These are phyloP conservation scores for Neoniphon sammara DNA, from an alignment of 2,797 vertebrate genomes.

Conservation along the genomic window DNA sequence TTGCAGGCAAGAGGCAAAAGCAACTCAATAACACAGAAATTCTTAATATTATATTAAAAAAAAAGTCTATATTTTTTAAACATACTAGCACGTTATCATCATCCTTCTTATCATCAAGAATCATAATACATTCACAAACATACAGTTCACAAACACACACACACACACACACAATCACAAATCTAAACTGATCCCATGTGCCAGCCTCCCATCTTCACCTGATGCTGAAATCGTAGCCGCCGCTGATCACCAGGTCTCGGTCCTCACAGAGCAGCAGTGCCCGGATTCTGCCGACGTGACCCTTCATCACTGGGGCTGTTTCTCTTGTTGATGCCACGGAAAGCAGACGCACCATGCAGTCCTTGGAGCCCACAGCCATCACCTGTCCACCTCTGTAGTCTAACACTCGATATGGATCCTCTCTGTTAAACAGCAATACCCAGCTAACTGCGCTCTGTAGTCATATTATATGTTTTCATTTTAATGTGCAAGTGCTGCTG, in stretches of 20 bases:
- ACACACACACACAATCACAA: neutral
- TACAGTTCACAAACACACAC: neutral
- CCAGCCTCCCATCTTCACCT: constrained; percentile 77
- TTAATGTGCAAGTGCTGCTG: neutral
- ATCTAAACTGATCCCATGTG: neutral
- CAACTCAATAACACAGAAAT: too few relatives aligned
- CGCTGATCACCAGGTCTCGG: constrained; percentile 83
- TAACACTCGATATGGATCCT: constrained; percentile 81
- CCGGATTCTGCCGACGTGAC: constrained; percentile 81
- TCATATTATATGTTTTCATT: neutral
- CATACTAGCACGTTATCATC: too few relatives aligned
- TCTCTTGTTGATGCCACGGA: constrained; percentile 60
- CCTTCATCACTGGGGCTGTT: constrained; percentile 68
- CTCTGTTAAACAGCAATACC: constrained; percentile 68
- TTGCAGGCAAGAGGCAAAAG: too few relatives aligned
- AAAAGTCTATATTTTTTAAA: too few relatives aligned
- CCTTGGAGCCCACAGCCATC: constrained; percentile 82
- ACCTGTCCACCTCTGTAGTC: constrained; percentile 84
- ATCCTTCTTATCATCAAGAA: too few relatives aligned
- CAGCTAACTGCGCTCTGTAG: neutral
- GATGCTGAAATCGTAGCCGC: constrained; percentile 87
- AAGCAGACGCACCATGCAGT: constrained; percentile 80
- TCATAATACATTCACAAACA: neutral
- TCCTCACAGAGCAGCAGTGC: constrained; percentile 83
- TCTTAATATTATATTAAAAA: too few relatives aligned